Evolutionary conservation across 2,888 invertebrate species (phyloP).

Genomic region (Barypeithes pellucidus): DNA sequence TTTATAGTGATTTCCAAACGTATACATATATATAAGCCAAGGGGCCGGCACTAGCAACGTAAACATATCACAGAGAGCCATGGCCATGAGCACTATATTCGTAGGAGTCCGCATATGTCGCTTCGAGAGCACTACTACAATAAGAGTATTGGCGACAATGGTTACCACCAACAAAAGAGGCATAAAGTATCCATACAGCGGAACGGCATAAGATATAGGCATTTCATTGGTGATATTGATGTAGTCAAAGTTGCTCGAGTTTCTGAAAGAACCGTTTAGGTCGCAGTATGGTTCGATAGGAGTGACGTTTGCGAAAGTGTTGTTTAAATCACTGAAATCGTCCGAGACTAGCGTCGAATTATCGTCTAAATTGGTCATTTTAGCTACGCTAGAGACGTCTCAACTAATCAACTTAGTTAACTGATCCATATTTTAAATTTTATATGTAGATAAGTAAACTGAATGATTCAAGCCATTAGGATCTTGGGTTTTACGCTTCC

Average conservation of each 20-base stretch:
- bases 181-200: slow-evolving; percentile 85
- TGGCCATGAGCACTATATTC: slow-evolving; percentile 93
- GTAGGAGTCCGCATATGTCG: slow-evolving; percentile 94
- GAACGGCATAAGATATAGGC: slow-evolving; percentile 79
- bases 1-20: slow-evolving; percentile 89
- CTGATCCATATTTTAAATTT: not conserved
- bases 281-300: not conserved
- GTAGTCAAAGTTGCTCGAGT: slow-evolving; percentile 57
- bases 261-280: not conserved
- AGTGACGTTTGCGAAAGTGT: not conserved
- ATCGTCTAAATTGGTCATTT: not conserved
- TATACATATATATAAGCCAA: slow-evolving; percentile 94
- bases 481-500: not conserved
- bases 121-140: slow-evolving; percentile 91
- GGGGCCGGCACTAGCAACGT: slow-evolving; percentile 93
- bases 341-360: slow-evolving; percentile 12
- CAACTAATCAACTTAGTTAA: not conserved
- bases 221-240: slow-evolving; percentile 80
- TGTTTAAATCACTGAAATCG: not conserved
- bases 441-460: not conserved
- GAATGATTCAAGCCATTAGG: not conserved
- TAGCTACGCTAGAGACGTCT: not conserved
- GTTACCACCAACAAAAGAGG: slow-evolving; percentile 91
- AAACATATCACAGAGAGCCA: slow-evolving; percentile 96
- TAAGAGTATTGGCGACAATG: slow-evolving; percentile 91